phyloP scores from a whole-genome alignment of 2,797 vertebrate genomes.

The Otolemur crassicaudatus region DNA sequence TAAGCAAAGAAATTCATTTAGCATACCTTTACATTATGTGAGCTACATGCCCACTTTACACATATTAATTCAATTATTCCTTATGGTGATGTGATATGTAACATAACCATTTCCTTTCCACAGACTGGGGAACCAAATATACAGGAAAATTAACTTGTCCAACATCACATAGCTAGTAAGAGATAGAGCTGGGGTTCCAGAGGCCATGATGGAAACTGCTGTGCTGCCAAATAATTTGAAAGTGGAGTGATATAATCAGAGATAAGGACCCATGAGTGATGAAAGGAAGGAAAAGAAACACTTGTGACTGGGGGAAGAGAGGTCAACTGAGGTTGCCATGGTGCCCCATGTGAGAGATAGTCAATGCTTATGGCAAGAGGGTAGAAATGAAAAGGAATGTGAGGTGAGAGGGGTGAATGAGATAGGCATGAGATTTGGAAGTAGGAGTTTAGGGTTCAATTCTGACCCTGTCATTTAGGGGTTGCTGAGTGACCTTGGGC shows the following conservation, averaged over 20 bases:
- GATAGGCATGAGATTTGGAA: not conserved
- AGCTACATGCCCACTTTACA: not conserved
- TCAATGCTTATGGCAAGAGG: not conserved
- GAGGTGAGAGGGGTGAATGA: not conserved
- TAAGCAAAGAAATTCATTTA: not conserved
- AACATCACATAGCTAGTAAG: not conserved
- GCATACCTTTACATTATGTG: not conserved
- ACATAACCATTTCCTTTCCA: not conserved
- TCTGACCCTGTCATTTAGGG: not conserved
- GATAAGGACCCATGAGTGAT: not conserved
- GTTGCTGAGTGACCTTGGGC: not conserved
- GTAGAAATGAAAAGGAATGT: not conserved
- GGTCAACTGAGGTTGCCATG: not conserved
- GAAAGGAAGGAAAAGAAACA: not conserved
- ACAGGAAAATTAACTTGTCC: not conserved
- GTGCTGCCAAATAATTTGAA: not conserved
- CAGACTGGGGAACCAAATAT: not conserved
- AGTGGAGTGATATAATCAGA: not conserved
- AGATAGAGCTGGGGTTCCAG: not conserved
- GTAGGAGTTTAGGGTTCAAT: not conserved
- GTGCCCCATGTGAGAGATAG: rapidly evolving
- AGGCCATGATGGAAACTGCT: not conserved
- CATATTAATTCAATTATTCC: not conserved
- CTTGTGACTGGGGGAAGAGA: not conserved
- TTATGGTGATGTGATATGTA: not conserved